Base-by-base conservation (phyloP, 64 coral and sea anemone species). In the Dendrophyllia cribrosa region DNA sequence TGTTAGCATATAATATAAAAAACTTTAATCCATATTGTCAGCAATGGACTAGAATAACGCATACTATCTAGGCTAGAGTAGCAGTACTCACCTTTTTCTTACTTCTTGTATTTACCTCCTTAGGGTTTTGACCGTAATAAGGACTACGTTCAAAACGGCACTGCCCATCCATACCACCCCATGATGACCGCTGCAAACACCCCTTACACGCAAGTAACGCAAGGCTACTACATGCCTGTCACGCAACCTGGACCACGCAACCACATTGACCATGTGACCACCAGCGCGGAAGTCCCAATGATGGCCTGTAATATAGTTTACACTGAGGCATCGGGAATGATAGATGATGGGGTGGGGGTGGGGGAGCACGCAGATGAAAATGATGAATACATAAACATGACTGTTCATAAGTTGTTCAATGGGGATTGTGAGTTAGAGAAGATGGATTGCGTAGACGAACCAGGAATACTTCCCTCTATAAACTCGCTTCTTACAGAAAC, bases 401-500 rank as follows among this genome's bases (percentile, higher is more conserved):
- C 96, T 16, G 93, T 98, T 19, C 93, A 98, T 65, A 98, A 98
- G 72, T 85, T 98, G 4, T 98, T 98, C 52, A 98, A 95, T 76
- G 96, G 96, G 4, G 91, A 92, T 44, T 92, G 91, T 44, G 96
- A 98, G 78, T 59, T 98, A 14, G 96, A 98, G 58, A 98, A 98
- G 53, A 93, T 95, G 10, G 96, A 98, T 70, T 95, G 96, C 80
- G 96, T 91, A 0, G 96, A 98, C 24, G 96, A 95, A 21, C 88
- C 75, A 23, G 96, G 95, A 59, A 88, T 93, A 7, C 82, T 98
- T 68, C 96, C 96, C 11, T 94, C 96, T 5, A 98, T 98, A 70
- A 98, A 98, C 74, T 98, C 96, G 45, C 96, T 98, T 73, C 93
- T 98, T 21, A 98, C 96, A 17, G 96, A 98, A 51, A 88, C 86